Conservation (phyloP, 2,888 invertebrate genomes). For the Spilarctia lutea region DNA sequence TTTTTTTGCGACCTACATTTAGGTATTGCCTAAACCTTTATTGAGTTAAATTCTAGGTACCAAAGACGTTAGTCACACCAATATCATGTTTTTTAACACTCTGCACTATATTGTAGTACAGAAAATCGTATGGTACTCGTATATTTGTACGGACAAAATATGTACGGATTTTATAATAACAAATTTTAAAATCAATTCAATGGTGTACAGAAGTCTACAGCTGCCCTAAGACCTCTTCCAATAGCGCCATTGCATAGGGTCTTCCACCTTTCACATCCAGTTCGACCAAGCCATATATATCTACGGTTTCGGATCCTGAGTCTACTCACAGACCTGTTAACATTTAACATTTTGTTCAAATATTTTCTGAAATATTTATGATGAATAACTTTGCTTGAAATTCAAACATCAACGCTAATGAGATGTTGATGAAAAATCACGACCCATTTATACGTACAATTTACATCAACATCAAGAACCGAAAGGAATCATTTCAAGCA, state of each 20-base stretch:
- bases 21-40: no score
- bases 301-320: neutral
- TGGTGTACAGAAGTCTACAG: neutral
- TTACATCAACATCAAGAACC: constrained; percentile 3
- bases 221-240: neutral
- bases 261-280: neutral
- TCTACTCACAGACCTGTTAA: no score
- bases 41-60: no score
- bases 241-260: neutral
- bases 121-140: no score
- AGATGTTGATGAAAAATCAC: constrained; percentile 10
- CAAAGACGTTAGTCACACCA: no score
- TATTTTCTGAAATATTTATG: neutral
- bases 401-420: neutral
- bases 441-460: neutral
- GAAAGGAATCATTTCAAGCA: constrained; percentile 5
- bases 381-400: neutral
- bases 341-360: neutral
- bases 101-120: no score
- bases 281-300: neutral
- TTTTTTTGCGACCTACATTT: no score
- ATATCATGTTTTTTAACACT: no score
- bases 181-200: no score
- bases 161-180: no score
- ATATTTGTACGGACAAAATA: no score